These are phyloP conservation scores for Parapristionchus giblindavisi DNA, from an alignment of 2,888 invertebrate genomes.

Conservation along the genomic window DNA sequence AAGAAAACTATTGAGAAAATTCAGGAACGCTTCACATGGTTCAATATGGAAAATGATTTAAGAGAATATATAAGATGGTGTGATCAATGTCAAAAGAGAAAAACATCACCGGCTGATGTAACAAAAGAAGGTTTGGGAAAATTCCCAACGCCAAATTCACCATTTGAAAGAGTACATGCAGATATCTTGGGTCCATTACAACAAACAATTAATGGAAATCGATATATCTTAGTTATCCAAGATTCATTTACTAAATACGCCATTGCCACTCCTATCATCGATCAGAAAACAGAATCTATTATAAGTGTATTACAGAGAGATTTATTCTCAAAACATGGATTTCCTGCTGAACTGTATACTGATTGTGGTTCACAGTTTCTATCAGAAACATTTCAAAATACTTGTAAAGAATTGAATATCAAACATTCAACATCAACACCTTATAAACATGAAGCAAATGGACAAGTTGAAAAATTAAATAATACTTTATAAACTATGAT, in stretches of 20 bases:
- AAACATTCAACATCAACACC: background rate
- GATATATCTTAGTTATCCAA: conserved; percentile 40
- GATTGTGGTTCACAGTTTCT: conserved; percentile 12
- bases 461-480: conserved; percentile 30
- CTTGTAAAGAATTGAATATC: background rate
- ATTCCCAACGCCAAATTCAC: conserved; percentile 3
- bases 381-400: conserved; percentile 3
- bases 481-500: conserved; percentile 17
- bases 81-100: conserved; percentile 43
- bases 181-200: conserved; percentile 46
- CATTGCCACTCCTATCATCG: conserved; percentile 62
- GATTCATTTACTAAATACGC: conserved; percentile 47
- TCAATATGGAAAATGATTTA: conserved; percentile 40
- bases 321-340: conserved; percentile 11
- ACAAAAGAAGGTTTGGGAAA: conserved; percentile 39
- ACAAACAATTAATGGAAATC: conserved; percentile 39
- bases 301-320: background rate
- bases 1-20: conserved; percentile 44
- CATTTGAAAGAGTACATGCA: conserved; percentile 41
- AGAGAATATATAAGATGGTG: conserved; percentile 37
- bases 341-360: background rate
- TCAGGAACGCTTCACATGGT: conserved; percentile 42
- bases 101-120: conserved; percentile 6
- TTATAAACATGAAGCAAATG: conserved; percentile 26
- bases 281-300: conserved; percentile 41